A percentile compares a stretch with the other conserved stretches of the same genome.
These are phyloP conservation scores for Eucidaris tribuloides DNA, from an alignment of 35 echinoderm and acorn worm genomes.

Conservation along the genomic window DNA sequence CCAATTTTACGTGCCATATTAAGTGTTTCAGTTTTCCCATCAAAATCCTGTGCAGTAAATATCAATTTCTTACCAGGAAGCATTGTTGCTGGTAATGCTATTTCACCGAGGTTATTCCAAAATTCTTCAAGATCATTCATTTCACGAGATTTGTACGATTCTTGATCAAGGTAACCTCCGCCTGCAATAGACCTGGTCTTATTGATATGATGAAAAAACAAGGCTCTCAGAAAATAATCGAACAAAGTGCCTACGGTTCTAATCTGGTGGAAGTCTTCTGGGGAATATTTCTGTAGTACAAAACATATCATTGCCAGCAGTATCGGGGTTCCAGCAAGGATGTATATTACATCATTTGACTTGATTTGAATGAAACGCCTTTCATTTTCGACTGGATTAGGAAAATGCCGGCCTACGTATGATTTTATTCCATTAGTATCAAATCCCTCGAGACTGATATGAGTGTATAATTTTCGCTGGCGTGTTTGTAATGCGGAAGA, in stretches of 20 bases:
- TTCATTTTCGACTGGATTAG: not conserved
- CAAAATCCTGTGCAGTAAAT: not conserved
- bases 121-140: not conserved
- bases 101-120: constrained; percentile 16
- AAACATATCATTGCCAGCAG: constrained; percentile 8
- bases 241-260: not conserved
- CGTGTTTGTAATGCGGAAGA: not conserved
- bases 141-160: not conserved
- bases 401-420: not conserved
- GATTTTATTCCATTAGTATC: not conserved
- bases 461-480: not conserved
- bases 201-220: not conserved
- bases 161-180: not conserved
- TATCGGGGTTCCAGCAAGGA: not conserved
- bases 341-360: not conserved
- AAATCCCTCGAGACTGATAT: constrained; percentile 12
- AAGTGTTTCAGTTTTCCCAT: not conserved
- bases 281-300: not conserved
- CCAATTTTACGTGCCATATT: not conserved
- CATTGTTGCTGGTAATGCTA: not conserved
- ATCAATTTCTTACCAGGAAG: constrained; percentile 12
- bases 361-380: not conserved
- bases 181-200: not conserved
- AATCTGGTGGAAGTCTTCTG: not conserved
- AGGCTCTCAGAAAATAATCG: not conserved